Evolutionary conservation across 2,797 vertebrate genomes (phyloP).

Genomic region (Anniella stebbinsi): DNA sequence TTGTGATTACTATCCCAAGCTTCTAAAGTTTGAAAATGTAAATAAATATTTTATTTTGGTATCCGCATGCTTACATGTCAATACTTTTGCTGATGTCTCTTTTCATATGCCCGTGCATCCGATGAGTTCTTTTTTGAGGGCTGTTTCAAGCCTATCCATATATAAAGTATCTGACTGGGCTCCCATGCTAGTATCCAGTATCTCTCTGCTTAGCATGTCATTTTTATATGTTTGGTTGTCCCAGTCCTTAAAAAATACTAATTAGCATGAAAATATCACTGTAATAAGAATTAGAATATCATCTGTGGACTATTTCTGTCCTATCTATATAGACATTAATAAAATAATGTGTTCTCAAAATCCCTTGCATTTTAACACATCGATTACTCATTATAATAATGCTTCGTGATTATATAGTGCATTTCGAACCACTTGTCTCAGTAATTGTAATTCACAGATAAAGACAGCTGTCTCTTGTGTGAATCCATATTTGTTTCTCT

Average conservation of each 20-base stretch:
- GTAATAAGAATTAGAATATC: neutral
- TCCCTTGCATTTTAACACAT: neutral
- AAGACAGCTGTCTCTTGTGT: neutral
- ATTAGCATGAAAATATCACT: neutral
- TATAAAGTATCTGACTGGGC: neutral
- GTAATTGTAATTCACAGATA: neutral
- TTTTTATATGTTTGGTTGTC: neutral
- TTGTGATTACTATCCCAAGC: neutral
- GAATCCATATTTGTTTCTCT: accelerated
- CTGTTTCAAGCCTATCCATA: neutral
- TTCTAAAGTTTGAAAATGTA: slow-evolving; percentile 6
- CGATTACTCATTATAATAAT: neutral
- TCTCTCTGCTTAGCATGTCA: neutral
- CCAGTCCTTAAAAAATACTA: neutral
- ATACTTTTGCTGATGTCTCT: neutral
- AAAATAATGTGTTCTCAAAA: slow-evolving; percentile 27
- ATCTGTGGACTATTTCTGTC: neutral
- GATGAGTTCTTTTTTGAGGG: neutral
- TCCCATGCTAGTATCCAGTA: neutral
- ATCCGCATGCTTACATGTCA: neutral
- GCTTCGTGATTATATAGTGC: neutral
- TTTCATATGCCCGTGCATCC: neutral
- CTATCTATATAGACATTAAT: neutral
- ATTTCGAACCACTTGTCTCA: slow-evolving; percentile 8
- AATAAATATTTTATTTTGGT: neutral